Evolutionary conservation across 2,888 invertebrate genomes (phyloP), one percentile per base, ranked within the genome.

Genomic region (Dryobotodes eremita): DNA sequence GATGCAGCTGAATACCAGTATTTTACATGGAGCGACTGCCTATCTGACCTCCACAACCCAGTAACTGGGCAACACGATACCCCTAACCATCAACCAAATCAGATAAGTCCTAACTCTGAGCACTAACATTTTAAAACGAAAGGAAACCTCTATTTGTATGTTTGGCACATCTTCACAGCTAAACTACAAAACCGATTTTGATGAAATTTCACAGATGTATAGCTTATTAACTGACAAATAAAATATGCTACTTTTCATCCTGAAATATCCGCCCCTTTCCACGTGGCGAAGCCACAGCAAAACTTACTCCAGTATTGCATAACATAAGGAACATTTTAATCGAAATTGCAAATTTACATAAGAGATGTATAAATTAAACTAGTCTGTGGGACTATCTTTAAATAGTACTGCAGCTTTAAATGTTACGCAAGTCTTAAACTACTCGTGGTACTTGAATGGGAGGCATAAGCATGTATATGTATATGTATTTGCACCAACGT

Each of bases 341-440:
- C 74, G 3, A 48, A 59, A 48, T n/a, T 50, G 59, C n/a, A 66
- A 79, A 65, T 77, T 20, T 20, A 53, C 7, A 23, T 36, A 76
- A 10, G 68, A 69, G 4, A 76, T 46, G 53, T 48, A 55, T 53
- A 17, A 50, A 61, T 70, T 26, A 36, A 65, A 46, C 20, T 2
- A 7, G 11, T 46, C 36, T 72, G 4, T 36, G 26, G 50, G 46
- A 46, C 55, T 62, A 42, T 76, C 72, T 70, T 66, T 62, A 74
- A 71, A 83, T 75, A 72, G 79, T 42, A 62, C 26, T 59, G 53
- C 15, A 70, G 57, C 31, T 76, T 71, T 62, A 73, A 71, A 57
- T 64, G 65, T 84, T 83, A 73, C 53, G 80, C 53, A 83, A 83
- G 48, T 31, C 1, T 26, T 17, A 71, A 65, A 59, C 36, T 55